Evolutionary conservation across 2,888 invertebrate species (phyloP).

Genomic region (Thera obeliscata): DNA sequence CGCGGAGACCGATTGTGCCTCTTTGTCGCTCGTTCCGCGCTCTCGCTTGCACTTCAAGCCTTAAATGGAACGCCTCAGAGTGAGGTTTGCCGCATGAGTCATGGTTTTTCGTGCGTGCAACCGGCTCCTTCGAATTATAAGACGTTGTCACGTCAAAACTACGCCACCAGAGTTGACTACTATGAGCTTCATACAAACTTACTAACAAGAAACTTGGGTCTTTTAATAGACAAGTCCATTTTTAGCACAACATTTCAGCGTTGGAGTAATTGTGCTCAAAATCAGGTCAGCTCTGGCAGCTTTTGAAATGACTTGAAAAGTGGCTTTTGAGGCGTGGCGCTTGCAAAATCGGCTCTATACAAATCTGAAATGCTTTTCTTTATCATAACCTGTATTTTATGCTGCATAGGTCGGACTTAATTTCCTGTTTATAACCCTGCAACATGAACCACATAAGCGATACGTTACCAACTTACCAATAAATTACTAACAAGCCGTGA

Average conservation of each 20-base stretch:
- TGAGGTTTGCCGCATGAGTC: no score
- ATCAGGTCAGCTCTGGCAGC: constrained; percentile 25
- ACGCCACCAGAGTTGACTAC: no score
- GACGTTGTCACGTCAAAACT: no score
- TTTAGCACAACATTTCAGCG: constrained; percentile 5
- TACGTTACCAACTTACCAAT: not conserved
- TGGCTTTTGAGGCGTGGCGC: constrained; percentile 20
- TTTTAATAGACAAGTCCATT: not conserved
- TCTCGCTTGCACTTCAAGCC: no score
- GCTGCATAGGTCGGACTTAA: not conserved
- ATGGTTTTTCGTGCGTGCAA: no score
- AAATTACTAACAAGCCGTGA: no score
- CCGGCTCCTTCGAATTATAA: no score
- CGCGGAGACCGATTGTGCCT: no score
- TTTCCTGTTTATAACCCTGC: constrained; percentile 7
- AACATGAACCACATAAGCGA: not conserved
- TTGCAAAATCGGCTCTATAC: constrained; percentile 28
- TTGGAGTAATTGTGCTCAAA: constrained; percentile 19
- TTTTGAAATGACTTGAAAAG: constrained; percentile 30
- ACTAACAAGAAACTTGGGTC: no score
- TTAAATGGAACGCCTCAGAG: no score
- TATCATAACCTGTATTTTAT: constrained; percentile 13
- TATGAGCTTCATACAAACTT: no score
- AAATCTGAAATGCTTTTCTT: constrained; percentile 25
- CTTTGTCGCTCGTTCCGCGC: no score